A percentile compares a stretch with the other conserved stretches of the same genome.
phyloP scores from a whole-genome alignment of 2,888 invertebrate genomes.

The Himalopsyche tibetana region DNA sequence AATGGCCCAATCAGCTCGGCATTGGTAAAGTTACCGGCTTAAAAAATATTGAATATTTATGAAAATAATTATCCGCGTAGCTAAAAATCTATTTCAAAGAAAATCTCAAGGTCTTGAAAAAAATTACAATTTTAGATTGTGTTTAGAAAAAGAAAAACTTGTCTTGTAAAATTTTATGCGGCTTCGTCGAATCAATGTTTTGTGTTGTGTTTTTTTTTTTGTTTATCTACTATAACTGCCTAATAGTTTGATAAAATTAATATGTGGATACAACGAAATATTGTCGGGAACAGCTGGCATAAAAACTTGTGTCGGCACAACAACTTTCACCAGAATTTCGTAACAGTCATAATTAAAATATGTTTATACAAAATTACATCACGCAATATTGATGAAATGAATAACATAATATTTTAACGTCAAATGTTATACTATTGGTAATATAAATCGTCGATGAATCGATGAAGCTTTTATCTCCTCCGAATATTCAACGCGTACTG shows the following conservation, averaged over 20 bases:
- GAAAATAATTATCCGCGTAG: not conserved
- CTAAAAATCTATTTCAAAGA: not conserved
- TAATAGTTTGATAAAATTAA: not conserved
- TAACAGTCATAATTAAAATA: constrained; percentile 15
- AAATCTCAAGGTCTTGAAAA: constrained; percentile 4
- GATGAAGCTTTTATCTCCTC: too few relatives aligned
- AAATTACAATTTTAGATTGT: not conserved
- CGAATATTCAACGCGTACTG: too few relatives aligned
- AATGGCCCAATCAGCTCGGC: too few relatives aligned
- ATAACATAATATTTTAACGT: not conserved
- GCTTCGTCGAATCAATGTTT: not conserved
- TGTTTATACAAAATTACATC: constrained; percentile 4
- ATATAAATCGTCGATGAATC: too few relatives aligned
- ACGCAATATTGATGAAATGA: not conserved
- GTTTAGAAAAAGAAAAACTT: not conserved
- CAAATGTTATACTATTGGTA: too few relatives aligned
- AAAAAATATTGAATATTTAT: not conserved
- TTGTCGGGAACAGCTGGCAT: constrained; percentile 31
- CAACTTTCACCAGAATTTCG: constrained; percentile 47
- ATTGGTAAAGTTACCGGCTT: not conserved
- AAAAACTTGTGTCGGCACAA: constrained; percentile 40
- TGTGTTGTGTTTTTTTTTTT: not conserved
- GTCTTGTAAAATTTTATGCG: constrained; percentile 23
- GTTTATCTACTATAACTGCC: not conserved
- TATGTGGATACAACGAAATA: not conserved